Evolutionary conservation across 2,797 vertebrate species (phyloP).

Genomic region (Propithecus deckenii): DNA sequence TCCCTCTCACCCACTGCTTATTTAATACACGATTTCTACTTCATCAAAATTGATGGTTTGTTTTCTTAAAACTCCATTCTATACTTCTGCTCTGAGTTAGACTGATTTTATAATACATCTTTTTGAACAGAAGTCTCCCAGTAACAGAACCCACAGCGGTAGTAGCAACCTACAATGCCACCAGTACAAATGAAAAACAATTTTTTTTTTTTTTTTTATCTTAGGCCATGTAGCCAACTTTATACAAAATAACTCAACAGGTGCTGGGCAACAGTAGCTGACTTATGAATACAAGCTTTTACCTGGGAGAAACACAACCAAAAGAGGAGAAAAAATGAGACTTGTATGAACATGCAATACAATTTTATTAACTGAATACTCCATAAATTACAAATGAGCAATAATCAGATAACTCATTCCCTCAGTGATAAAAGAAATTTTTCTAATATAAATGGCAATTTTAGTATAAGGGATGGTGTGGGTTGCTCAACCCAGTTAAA

Average conservation of each 20-base stretch:
- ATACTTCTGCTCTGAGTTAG: not conserved
- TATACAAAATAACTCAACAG: conserved; percentile 12
- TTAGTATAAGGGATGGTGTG: not conserved
- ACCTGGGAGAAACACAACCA: conserved; percentile 38
- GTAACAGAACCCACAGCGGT: not conserved
- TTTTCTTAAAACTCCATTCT: conserved; percentile 15
- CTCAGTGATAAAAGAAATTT: conserved; percentile 25
- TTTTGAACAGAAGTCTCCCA: not conserved
- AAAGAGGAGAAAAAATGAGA: not conserved
- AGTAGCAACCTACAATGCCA: not conserved
- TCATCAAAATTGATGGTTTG: conserved; percentile 48
- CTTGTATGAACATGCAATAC: not conserved
- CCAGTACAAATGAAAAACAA: not conserved
- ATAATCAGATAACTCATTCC: conserved; percentile 19
- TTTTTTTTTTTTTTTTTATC: not conserved
- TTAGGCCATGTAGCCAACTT: not conserved
- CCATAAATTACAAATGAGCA: conserved; percentile 30
- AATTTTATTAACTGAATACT: conserved; percentile 20
- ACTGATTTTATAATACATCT: not conserved
- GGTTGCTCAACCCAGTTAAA: not conserved
- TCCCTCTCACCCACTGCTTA: conserved; percentile 23
- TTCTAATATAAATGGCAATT: conserved; percentile 1
- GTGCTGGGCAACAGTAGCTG: not conserved
- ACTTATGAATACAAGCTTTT: conserved; percentile 28
- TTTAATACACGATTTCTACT: conserved; percentile 64